These are phyloP conservation scores for Ophion ventricosus DNA, from an alignment of 2,888 invertebrate species.

Conservation along the genomic window DNA sequence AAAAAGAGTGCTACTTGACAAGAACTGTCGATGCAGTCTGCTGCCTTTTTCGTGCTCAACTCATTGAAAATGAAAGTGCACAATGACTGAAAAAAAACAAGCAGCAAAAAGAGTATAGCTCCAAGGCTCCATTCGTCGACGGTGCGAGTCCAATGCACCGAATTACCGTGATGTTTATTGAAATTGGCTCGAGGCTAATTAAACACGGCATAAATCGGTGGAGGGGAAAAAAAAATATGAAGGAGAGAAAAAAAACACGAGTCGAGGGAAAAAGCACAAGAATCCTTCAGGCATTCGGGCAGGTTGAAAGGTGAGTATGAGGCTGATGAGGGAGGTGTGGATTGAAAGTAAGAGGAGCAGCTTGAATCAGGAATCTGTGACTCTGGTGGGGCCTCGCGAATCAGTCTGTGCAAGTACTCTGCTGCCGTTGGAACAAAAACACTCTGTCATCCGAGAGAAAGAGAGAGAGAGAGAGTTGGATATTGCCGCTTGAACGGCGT, in stretches of 20 bases:
- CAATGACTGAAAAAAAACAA: constrained; percentile 29
- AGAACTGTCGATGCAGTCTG: not conserved
- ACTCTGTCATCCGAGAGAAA: constrained; percentile 49
- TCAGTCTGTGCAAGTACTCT: constrained; percentile 42
- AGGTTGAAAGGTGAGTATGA: constrained; percentile 47
- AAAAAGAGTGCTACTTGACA: not conserved
- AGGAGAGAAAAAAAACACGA: constrained; percentile 67
- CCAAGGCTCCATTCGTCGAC: constrained; percentile 44
- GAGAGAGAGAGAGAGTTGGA: not conserved
- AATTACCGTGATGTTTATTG: constrained; percentile 70
- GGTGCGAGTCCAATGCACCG: constrained; percentile 57
- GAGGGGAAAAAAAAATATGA: constrained; percentile 33
- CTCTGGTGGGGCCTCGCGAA: constrained; percentile 58
- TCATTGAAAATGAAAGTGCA: constrained; percentile 17
- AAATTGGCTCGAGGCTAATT: constrained; percentile 78
- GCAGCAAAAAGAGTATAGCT: constrained; percentile 15
- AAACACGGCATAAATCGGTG: constrained; percentile 67
- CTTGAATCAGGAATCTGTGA: constrained; percentile 60
- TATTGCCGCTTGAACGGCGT: constrained; percentile 74
- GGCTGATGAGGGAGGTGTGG: not conserved
- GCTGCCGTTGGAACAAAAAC: constrained; percentile 73
- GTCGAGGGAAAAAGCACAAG: constrained; percentile 32
- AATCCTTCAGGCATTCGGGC: constrained; percentile 59
- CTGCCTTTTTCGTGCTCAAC: not conserved
- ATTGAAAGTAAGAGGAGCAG: not conserved